Conservation (phyloP, 2,113 vertebrate species). For the Toxostoma redivivum region DNA sequence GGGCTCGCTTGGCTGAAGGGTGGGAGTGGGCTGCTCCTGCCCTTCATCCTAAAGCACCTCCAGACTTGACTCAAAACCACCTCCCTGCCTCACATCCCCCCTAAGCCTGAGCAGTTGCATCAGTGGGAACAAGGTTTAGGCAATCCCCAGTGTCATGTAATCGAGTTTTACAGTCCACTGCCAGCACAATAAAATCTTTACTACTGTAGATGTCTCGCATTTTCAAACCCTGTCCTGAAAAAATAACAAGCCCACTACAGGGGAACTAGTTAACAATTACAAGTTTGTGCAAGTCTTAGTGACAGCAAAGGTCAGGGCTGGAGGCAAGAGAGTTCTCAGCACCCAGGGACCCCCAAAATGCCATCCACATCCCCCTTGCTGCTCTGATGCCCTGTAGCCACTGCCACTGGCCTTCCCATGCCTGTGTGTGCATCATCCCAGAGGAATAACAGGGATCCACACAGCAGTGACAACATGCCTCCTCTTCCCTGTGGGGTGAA, state of each 20-base stretch:
- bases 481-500: neutral
- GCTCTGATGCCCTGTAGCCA: neutral
- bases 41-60: neutral
- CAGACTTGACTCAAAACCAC: neutral
- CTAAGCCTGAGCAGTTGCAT: neutral
- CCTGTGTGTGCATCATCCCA: rapidly evolving
- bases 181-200: constrained; percentile 48
- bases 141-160: constrained; percentile 20
- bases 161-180: constrained; percentile 17
- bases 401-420: neutral
- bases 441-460: neutral
- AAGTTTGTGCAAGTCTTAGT: constrained; percentile 8
- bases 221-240: constrained; percentile 22
- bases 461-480: rapidly evolving
- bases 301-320: neutral
- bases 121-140: neutral
- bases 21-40: neutral
- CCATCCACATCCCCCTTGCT: rapidly evolving
- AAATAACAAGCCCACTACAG: neutral
- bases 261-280: neutral
- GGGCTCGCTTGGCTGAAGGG: neutral
- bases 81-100: neutral
- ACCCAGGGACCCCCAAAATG: neutral
- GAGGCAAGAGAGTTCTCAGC: neutral
- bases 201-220: constrained; percentile 41